Evolutionary conservation across 2,797 vertebrate species (phyloP), one percentile per base, ranked within the genome.

Genomic region (Calcarius lapponicus): DNA sequence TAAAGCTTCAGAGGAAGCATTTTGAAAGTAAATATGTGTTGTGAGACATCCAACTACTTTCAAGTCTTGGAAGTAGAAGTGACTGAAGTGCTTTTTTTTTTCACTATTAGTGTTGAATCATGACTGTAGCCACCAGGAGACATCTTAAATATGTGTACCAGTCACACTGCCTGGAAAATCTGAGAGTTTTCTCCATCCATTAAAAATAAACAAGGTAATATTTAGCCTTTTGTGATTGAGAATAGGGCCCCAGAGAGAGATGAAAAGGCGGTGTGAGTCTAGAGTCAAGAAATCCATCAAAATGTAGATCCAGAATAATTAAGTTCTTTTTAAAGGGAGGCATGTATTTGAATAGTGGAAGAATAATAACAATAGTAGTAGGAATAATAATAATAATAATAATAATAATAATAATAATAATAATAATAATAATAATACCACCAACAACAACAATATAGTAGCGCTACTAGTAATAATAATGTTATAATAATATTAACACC

Each of bases 301-400:
- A 93, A 69, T 16, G 2, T 28, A n/a, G 10, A 17, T 62, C 4
- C 47, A 79, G 20, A 74, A 67, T 54, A 69, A 86, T 56, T 28
- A 43, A 15, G 1, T 47, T 61, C 1, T 38, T 3, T 88, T 50
- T 50, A 42, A 65, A 57, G 3, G 8, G 7, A 56, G 5, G 3
- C 5, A 58, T 3, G 1, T 22, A 9, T 57, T 72, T 54, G 5
- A 15, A 21, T 17, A 66, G 17, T 1, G 1, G 7, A 22, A 42
- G 8, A 43, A 17, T 17, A 62, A 7, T 13, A 29, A 7, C 8
- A 40, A 2, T 17, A 26, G 8, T 36, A 25, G 5, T 53, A 31
- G 9, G 26, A 16, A 2, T 51, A 11, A 4, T 18, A 34, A 13
- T 36, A 58, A 25, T 18, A 38, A 3, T 14, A 48, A 7, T 25